Evolutionary conservation across 1,140 invertebrate species (phyloP).

Genomic region (Phymorhynchus buccinoides): DNA sequence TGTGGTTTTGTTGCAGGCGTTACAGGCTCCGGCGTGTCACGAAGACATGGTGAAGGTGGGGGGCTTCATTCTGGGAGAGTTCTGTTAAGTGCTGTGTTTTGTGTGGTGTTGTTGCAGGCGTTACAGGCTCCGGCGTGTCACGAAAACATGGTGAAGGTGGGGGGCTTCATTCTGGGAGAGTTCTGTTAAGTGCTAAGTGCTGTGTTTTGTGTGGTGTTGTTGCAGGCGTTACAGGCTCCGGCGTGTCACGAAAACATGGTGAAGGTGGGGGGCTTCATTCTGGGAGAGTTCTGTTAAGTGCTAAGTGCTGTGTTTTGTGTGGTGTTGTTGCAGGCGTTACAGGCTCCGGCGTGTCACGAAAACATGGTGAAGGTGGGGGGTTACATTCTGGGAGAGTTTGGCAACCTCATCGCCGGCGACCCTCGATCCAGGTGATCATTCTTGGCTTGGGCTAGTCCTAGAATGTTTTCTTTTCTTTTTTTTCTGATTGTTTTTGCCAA

Average conservation of each 20-base stretch:
- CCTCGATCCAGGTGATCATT: conserved; percentile 82
- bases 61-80: too few species aligned
- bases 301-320: too few species aligned
- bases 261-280: conserved; percentile 99
- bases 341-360: conserved; percentile 99
- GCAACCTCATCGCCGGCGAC: conserved; percentile 99
- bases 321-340: conserved; percentile 81
- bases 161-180: neutral
- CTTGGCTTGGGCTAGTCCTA: neutral
- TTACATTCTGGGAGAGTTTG: conserved; percentile 99
- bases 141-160: too few species aligned
- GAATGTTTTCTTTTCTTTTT: too few species aligned
- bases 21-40: too few species aligned
- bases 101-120: too few species aligned
- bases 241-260: conserved; percentile 99
- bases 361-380: conserved; percentile 99
- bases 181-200: neutral
- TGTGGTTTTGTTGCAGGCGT: too few species aligned
- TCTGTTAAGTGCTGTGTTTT: too few species aligned
- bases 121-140: too few species aligned
- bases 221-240: conserved; percentile 92
- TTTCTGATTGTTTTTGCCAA: too few species aligned
- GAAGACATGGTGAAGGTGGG: too few species aligned
- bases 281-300: conserved; percentile 83
- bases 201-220: neutral